Percentiles rank a stretch among this genome's conserved stretches.
These are phyloP conservation scores for Aspidapion aeneum DNA, from an alignment of 2,888 invertebrate species.

Conservation along the genomic window DNA sequence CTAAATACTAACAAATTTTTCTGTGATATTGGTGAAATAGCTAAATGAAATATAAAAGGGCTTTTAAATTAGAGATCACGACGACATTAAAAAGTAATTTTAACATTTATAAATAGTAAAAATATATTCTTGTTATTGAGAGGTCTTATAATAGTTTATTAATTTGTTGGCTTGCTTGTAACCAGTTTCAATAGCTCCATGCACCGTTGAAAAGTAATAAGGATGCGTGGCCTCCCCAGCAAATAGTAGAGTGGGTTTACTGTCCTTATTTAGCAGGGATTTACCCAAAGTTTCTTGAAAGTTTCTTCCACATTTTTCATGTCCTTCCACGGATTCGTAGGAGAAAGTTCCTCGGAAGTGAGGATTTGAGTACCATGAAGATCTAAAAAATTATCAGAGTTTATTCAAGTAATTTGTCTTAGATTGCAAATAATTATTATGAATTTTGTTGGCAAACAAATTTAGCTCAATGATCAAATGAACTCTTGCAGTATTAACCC, in stretches of 20 bases:
- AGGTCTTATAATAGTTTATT: background rate
- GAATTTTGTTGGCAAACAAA: too few relatives aligned
- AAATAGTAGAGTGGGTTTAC: conserved; percentile 40
- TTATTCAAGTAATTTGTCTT: too few relatives aligned
- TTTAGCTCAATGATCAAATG: too few relatives aligned
- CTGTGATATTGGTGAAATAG: too few relatives aligned
- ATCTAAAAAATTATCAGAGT: conserved; percentile 26
- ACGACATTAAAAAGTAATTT: too few relatives aligned
- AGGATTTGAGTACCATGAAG: conserved; percentile 31
- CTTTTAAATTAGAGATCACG: too few relatives aligned
- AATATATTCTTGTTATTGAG: background rate
- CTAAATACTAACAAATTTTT: too few relatives aligned
- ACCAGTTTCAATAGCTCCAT: conserved; percentile 49
- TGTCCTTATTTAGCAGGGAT: conserved; percentile 12
- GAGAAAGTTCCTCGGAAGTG: conserved; percentile 33
- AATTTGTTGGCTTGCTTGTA: conserved; percentile 46
- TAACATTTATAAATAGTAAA: background rate
- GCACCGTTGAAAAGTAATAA: conserved; percentile 47
- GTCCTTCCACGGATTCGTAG: conserved; percentile 28
- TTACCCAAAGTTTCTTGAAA: conserved; percentile 16
- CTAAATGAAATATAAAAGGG: too few relatives aligned
- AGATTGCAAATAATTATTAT: too few relatives aligned
- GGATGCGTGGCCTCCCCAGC: conserved; percentile 53
- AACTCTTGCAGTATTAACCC: too few relatives aligned
- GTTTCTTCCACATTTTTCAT: conserved; percentile 5